These are phyloP conservation scores for Taeniopygia guttata DNA, from an alignment of 2,797 vertebrate genomes.

Conservation along the genomic window DNA sequence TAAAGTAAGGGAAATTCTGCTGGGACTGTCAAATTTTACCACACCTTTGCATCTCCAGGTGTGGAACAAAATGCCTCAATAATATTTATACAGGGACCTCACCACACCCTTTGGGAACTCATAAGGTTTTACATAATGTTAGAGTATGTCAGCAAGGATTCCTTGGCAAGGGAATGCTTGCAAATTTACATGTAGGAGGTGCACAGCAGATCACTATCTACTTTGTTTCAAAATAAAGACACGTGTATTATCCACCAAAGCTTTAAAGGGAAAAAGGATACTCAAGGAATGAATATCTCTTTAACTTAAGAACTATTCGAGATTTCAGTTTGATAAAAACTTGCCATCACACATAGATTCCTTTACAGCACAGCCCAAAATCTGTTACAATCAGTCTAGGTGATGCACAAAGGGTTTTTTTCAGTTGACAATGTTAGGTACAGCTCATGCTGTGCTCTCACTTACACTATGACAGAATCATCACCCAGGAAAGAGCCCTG, in stretches of 20 bases:
- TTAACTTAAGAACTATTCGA: background rate
- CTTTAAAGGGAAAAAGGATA: background rate
- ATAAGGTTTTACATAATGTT: background rate
- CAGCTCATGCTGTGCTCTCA: background rate
- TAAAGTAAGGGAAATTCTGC: background rate
- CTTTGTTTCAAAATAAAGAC: constrained; percentile 45
- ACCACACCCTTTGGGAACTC: constrained; percentile 47
- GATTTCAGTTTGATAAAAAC: background rate
- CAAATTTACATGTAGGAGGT: background rate
- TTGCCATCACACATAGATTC: background rate
- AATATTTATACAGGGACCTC: constrained; percentile 2
- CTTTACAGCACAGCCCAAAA: background rate
- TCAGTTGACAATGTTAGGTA: background rate
- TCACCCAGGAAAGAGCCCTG: background rate
- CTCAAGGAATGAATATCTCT: background rate
- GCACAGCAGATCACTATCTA: background rate
- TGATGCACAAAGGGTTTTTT: background rate
- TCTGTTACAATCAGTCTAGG: background rate
- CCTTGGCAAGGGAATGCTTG: background rate
- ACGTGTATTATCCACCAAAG: background rate
- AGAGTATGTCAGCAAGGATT: background rate
- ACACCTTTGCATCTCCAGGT: constrained; percentile 38
- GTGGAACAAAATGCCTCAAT: constrained; percentile 20
- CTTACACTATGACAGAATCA: background rate
- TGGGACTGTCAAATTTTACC: background rate